Conservation (phyloP, 2,888 invertebrate species). For the Acleris literana region DNA sequence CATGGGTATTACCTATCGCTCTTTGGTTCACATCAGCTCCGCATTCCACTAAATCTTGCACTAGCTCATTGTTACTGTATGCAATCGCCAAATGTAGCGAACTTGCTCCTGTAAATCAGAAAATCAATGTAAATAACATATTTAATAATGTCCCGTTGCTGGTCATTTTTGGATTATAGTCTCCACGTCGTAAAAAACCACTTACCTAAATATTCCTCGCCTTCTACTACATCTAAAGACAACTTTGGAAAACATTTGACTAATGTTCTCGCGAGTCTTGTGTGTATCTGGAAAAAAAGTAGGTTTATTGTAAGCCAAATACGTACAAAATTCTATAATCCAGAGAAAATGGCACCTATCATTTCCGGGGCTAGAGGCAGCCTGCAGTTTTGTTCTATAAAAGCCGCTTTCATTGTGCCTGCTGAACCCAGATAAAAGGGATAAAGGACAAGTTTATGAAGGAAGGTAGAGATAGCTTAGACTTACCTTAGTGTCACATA, state of each 20-base stretch:
- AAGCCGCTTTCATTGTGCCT: too few species aligned
- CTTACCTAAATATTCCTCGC: conserved; percentile 96
- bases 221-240: conserved; percentile 97
- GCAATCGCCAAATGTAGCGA: conserved; percentile 98
- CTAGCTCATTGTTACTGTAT: conserved; percentile 97
- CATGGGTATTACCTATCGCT: conserved; percentile 88
- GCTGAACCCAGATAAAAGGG: too few species aligned
- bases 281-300: conserved; percentile 81
- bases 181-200: conserved; percentile 1
- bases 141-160: neutral
- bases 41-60: conserved; percentile 95
- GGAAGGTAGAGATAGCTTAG: neutral
- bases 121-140: neutral
- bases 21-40: conserved; percentile 96
- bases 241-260: conserved; percentile 96
- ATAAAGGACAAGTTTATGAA: too few species aligned
- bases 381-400: too few species aligned
- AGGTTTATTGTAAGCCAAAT: neutral
- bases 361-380: neutral
- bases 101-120: conserved; percentile 88
- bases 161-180: neutral
- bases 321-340: neutral
- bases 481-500: conserved; percentile 93
- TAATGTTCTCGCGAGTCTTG: conserved; percentile 93
- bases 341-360: neutral